Base-by-base conservation (phyloP, 1,140 invertebrate species). In the Halesus radiatus region DNA sequence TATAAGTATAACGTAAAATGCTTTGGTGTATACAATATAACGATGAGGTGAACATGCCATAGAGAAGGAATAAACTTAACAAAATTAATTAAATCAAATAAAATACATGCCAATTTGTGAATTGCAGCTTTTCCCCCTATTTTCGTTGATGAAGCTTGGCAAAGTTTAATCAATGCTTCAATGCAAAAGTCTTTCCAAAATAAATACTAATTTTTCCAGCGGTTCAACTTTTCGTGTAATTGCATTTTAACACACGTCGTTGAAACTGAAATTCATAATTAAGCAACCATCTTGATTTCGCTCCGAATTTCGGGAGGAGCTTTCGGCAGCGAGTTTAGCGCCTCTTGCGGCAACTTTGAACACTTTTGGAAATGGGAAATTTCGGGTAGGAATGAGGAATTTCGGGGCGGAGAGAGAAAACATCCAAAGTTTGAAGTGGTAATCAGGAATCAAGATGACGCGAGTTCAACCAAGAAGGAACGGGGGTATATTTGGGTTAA, bases 381-480 rank as follows among this genome's bases (percentile, higher is more conserved):
- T 72, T 72, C 45, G 32, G 68, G 68, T 45, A 50, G 32, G 37
- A 45, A 45, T 13, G 37, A 45, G 37, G 37, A 13, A 13, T 45
- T 45, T 45, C 32, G 16, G 50, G 50, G 2, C 26, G 26, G 68
- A 10, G 68, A 72, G 68, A 72, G 68, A 72, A 72, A 72, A 72
- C 68, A 72, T 72, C 68, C 68, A 72, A 72, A 72, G 68, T 72
- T 72, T 72, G 32, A 72, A 72, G 68, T 72, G 68, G 32, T 72
- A 72, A 72, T 72, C 68, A 72, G 45, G 68, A 72, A 72, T 52
- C 68, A 72, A 72, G 68, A 50, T 52, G 32, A 52, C 50, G 45
- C 29, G 68, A 72, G 32, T 18, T 50, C 2, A 22, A 13, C 37
- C 5, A 20, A 18, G 64, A 18, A 16, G 5, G 32, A 50, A 50